These are phyloP conservation scores for Catocala sponsa DNA, from an alignment of 2,888 invertebrate species.

Conservation along the genomic window DNA sequence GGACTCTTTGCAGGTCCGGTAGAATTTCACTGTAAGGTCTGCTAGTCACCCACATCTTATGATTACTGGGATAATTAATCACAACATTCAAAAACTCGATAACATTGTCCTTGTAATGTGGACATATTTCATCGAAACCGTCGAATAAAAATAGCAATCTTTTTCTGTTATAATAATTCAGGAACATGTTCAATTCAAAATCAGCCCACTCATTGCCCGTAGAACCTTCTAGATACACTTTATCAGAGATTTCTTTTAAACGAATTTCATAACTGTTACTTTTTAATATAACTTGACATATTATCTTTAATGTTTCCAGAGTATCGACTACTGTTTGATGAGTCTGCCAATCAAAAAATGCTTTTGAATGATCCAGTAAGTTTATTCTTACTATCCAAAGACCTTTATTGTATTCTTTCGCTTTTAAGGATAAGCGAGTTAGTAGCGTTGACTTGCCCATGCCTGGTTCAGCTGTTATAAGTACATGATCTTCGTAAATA, in stretches of 20 bases:
- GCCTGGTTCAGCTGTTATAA: constrained; percentile 34
- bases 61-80: constrained; percentile 1
- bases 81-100: constrained; percentile 4
- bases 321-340: background rate
- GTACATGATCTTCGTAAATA: background rate
- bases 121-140: constrained; percentile 32
- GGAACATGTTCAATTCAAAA: constrained; percentile 17
- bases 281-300: constrained; percentile 7
- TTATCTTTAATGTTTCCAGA: constrained; percentile 9
- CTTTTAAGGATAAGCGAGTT: constrained; percentile 20
- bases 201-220: background rate
- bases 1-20: constrained; percentile 10
- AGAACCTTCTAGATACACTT: constrained; percentile 6
- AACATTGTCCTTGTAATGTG: constrained; percentile 18
- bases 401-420: background rate
- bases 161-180: constrained; percentile 14
- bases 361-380: constrained; percentile 17
- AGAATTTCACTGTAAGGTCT: constrained; percentile 36
- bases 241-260: background rate
- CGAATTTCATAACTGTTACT: background rate
- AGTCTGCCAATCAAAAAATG: constrained; percentile 13
- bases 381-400: constrained; percentile 27
- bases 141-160: constrained; percentile 26
- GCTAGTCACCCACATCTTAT: constrained; percentile 40
- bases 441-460: constrained; percentile 50